Conservation (phyloP, 2,113 vertebrate genomes). For the Calyptommatus sinebrachiatus region DNA sequence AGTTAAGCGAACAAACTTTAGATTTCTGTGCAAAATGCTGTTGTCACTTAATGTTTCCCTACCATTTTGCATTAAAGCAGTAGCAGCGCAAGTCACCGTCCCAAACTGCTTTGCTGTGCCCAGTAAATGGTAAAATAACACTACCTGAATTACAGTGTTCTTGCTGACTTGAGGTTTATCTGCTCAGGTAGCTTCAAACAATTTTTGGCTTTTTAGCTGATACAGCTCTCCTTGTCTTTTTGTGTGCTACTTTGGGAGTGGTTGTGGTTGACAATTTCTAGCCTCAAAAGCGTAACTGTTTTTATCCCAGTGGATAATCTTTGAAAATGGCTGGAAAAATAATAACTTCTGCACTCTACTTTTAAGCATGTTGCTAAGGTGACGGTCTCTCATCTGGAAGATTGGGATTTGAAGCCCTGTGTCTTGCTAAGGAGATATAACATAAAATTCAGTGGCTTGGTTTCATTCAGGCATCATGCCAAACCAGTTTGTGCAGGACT, state of each 20-base stretch:
- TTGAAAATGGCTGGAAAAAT: too few species aligned
- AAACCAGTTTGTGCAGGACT: not conserved
- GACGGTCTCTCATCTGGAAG: too few species aligned
- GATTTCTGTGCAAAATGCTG: not conserved
- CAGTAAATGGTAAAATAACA: not conserved
- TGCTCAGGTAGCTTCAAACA: not conserved
- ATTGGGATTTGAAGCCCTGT: too few species aligned
- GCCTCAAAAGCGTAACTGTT: too few species aligned
- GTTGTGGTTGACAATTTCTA: too few species aligned
- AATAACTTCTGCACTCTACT: too few species aligned
- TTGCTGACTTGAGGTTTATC: not conserved
- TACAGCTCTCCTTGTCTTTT: not conserved
- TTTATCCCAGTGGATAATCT: too few species aligned
- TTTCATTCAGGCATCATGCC: not conserved
- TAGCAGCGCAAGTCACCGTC: not conserved
- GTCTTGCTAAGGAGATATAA: not conserved
- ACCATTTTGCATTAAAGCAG: not conserved
- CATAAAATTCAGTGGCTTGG: not conserved
- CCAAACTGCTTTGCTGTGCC: not conserved
- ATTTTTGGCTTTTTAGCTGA: not conserved
- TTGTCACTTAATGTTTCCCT: not conserved
- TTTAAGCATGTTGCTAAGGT: too few species aligned
- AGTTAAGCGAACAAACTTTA: not conserved
- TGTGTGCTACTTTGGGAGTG: not conserved
- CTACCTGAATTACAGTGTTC: not conserved